A percentile compares a stretch with the other conserved stretches of the same genome.
phyloP scores from a whole-genome alignment of 2,888 invertebrate genomes.

The Drosophila mettleri region DNA sequence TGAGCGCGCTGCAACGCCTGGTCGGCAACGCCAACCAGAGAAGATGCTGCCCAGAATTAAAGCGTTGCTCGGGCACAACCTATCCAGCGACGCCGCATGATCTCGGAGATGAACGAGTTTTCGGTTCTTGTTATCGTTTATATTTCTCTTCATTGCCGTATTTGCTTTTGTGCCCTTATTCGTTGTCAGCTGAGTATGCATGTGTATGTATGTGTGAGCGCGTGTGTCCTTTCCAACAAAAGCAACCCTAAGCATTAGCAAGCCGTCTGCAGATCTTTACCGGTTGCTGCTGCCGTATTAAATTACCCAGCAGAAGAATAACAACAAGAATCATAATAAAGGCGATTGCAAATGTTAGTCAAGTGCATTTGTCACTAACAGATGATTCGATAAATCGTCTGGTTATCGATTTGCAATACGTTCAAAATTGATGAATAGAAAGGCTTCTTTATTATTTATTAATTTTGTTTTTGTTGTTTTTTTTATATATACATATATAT shows the following conservation, averaged over 20 bases:
- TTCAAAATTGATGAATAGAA: not conserved
- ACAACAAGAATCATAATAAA: slow-evolving; percentile 6
- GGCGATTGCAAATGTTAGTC: slow-evolving; percentile 15
- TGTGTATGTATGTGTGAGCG: not conserved
- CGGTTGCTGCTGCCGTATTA: slow-evolving; percentile 37
- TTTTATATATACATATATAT: too few species aligned
- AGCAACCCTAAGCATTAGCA: slow-evolving; percentile 51
- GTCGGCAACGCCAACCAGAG: slow-evolving; percentile 14
- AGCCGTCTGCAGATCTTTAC: slow-evolving; percentile 51
- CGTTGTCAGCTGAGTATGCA: slow-evolving; percentile 36
- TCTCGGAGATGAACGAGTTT: slow-evolving; percentile 67
- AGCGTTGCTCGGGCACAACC: slow-evolving; percentile 38
- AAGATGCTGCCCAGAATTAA: slow-evolving; percentile 51
- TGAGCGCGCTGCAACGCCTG: not conserved
- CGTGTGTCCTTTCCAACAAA: slow-evolving; percentile 37
- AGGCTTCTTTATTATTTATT: not conserved
- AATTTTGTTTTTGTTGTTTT: too few species aligned
- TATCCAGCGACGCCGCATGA: slow-evolving; percentile 52
- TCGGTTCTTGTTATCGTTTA: slow-evolving; percentile 32
- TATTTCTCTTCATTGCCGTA: slow-evolving; percentile 42
- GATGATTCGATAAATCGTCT: slow-evolving; percentile 32
- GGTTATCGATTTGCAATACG: slow-evolving; percentile 30
- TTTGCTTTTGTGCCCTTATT: slow-evolving; percentile 76
- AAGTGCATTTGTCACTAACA: slow-evolving; percentile 42
- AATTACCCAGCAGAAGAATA: slow-evolving; percentile 37